These are phyloP conservation scores for Sarcophaga peregrina DNA, from an alignment of 1,140 invertebrate genomes.

Conservation along the genomic window DNA sequence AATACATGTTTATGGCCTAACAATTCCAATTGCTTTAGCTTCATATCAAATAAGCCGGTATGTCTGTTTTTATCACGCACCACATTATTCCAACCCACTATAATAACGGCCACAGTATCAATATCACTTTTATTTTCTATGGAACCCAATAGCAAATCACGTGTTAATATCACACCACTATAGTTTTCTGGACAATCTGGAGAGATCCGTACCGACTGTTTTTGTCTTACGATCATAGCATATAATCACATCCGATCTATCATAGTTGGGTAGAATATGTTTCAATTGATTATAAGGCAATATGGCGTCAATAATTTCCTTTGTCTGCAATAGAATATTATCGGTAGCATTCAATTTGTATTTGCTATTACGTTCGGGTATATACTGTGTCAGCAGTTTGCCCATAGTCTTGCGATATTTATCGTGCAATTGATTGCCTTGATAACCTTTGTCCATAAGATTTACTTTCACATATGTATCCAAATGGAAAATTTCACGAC, in stretches of 20 bases:
- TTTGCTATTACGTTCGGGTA: conserved; percentile 65
- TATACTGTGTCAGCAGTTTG: conserved; percentile 67
- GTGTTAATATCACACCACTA: conserved; percentile 52
- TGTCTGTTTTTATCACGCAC: conserved; percentile 61
- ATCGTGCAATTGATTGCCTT: conserved; percentile 67
- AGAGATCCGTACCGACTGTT: conserved; percentile 44
- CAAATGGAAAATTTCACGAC: conserved; percentile 69
- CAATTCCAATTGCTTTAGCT: conserved; percentile 69
- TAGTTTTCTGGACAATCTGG: conserved; percentile 54
- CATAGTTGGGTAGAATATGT: conserved; percentile 72
- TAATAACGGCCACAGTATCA: conserved; percentile 67
- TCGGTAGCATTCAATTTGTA: conserved; percentile 65
- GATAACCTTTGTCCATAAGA: conserved; percentile 68
- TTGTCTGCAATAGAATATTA: conserved; percentile 67
- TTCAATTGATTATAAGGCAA: conserved; percentile 54
- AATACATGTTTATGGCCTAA: conserved; percentile 71
- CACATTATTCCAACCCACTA: conserved; percentile 65
- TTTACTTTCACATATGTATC: conserved; percentile 70
- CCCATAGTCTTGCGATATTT: conserved; percentile 62
- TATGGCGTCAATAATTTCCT: conserved; percentile 56
- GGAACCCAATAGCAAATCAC: conserved; percentile 63
- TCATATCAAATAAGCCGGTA: conserved; percentile 67
- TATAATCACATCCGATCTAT: conserved; percentile 65
- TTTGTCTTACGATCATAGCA: conserved; percentile 56
- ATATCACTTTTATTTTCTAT: conserved; percentile 48